Base-by-base conservation (phyloP, 2,797 vertebrate species). In the Epinephelus malabaricus region DNA sequence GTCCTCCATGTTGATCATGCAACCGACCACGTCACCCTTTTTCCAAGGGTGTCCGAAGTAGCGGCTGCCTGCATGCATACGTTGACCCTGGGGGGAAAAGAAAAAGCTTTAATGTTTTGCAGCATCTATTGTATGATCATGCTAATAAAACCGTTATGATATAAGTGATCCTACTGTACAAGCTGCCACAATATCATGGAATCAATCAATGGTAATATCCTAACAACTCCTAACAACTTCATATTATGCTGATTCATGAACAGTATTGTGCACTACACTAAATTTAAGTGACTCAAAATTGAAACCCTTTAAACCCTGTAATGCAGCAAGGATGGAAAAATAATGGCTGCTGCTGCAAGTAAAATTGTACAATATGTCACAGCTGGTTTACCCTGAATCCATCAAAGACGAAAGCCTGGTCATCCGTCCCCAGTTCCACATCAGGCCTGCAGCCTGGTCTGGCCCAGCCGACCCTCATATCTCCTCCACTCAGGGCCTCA, bases 401-500 rank as follows among this genome's bases (percentile, higher is more conserved):
- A 95, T 99, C 97, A 79, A 99, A 99, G 58, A 99, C 96, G 62
- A 96, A 99, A 54, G 97, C 97, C 92, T 98, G 97, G 83, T 98
- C 96, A 69, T 99, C 98, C 9, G 93, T 82, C 50, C 98, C 98
- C 63, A 99, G 73, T 45, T 98, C 97, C 18, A 97, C 0, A 0
- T 99, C 97, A 3, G 98, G 97, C 78, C 97, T 96, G 89, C 97
- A 98, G 88, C 93, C 97, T 2, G 98, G 98, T 76, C 97, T 95
- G 80, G 98, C 98, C 98, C 98, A 99, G 90, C 98, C 98, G 9
- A 99, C 98, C 51, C 96, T 96, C 98, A 99, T 99, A 51, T 99
- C 98, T 30, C 98, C 98, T 88, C 97, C 97, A 0, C 95, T 98
- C 74, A 97, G 93, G 25, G 95, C 97, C 89, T 99, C 98, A 88